Conservation (phyloP, 1,140 invertebrate genomes). For the Magallana gigas region DNA sequence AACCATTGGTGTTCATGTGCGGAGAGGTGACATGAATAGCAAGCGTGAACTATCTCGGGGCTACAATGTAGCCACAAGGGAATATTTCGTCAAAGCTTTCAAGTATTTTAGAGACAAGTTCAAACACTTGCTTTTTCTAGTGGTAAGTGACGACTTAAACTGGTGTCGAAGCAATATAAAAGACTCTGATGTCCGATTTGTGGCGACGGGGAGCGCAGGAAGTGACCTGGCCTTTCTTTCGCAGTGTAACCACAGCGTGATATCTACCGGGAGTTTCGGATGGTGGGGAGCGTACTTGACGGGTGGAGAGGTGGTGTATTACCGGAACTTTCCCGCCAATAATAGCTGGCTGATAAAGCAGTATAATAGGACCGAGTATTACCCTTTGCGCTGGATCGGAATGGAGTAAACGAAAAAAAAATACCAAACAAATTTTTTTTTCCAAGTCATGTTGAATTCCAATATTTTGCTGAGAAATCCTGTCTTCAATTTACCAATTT, state of each 20-base stretch:
- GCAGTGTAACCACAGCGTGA: slow-evolving; percentile 71
- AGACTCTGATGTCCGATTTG: slow-evolving; percentile 54
- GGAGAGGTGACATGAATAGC: slow-evolving; percentile 60
- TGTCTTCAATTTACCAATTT: no score
- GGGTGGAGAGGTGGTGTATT: slow-evolving; percentile 71
- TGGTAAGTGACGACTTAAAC: slow-evolving; percentile 61
- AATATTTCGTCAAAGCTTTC: slow-evolving; percentile 50
- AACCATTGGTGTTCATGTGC: slow-evolving; percentile 59
- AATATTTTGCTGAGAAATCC: no score
- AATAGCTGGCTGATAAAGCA: slow-evolving; percentile 53
- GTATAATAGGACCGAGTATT: slow-evolving; percentile 62
- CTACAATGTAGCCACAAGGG: slow-evolving; percentile 52
- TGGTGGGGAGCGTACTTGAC: slow-evolving; percentile 75
- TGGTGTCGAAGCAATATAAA: slow-evolving; percentile 58
- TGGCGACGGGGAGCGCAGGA: slow-evolving; percentile 37
- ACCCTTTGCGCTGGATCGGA: slow-evolving; percentile 64
- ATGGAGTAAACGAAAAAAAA: slow-evolving; percentile 46
- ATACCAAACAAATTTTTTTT: no score
- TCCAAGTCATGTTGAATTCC: no score
- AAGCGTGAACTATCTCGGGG: slow-evolving; percentile 39
- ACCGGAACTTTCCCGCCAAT: slow-evolving; percentile 56
- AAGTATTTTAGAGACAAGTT: slow-evolving; percentile 50
- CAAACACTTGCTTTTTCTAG: slow-evolving; percentile 56
- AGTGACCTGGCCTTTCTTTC: slow-evolving; percentile 74
- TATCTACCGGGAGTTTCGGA: slow-evolving; percentile 71